Conservation (phyloP, 2,888 invertebrate genomes). For the Cloeon dipterum region DNA sequence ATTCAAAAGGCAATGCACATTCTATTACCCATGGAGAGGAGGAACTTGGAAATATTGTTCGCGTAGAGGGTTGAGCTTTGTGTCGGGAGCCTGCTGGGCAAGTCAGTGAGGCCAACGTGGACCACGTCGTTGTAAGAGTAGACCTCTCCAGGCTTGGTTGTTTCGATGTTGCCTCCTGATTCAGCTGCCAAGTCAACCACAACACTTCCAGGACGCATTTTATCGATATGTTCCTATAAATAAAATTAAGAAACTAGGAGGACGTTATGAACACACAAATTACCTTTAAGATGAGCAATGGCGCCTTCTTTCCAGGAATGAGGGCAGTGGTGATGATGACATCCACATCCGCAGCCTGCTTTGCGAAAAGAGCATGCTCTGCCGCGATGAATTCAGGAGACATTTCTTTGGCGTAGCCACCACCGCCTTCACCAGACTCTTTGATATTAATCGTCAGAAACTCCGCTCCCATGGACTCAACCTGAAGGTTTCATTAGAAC, state of each 20-base stretch:
- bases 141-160: conserved; percentile 54
- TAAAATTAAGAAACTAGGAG: not conserved
- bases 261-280: conserved; percentile 4
- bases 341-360: conserved; percentile 64
- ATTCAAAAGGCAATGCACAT: not conserved
- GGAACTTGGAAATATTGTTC: conserved; percentile 75
- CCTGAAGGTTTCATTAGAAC: too few species aligned
- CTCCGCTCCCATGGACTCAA: conserved; percentile 71
- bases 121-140: conserved; percentile 54
- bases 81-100: conserved; percentile 63
- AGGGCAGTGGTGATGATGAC: conserved; percentile 75
- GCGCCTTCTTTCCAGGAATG: conserved; percentile 70
- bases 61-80: conserved; percentile 71
- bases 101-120: conserved; percentile 65
- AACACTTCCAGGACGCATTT: conserved; percentile 73
- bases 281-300: conserved; percentile 55
- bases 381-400: conserved; percentile 65
- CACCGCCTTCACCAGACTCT: conserved; percentile 47
- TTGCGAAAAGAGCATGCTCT: conserved; percentile 67
- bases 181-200: conserved; percentile 77
- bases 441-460: conserved; percentile 56
- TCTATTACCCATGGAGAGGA: conserved; percentile 46
- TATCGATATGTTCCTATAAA: conserved; percentile 41
- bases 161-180: conserved; percentile 68
- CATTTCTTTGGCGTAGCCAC: conserved; percentile 73